phyloP scores from a whole-genome alignment of 1,140 invertebrate genomes.

The Coptotermes formosanus region DNA sequence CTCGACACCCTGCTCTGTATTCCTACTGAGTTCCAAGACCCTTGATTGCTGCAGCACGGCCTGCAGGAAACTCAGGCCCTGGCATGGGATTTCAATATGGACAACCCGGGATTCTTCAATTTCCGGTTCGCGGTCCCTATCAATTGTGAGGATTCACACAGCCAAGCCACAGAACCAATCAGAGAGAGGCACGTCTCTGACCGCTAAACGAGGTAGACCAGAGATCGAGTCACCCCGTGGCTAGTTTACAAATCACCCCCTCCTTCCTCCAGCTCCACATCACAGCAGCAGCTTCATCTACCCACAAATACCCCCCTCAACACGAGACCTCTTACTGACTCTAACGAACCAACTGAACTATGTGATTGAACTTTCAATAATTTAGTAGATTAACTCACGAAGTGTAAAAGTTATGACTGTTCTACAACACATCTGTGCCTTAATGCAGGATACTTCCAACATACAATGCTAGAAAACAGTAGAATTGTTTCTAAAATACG shows the following conservation, averaged over 20 bases:
- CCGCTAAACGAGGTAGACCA: conserved; percentile 23
- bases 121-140: conserved; percentile 5
- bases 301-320: not conserved
- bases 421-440: too few relatives aligned
- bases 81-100: conserved; percentile 22
- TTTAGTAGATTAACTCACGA: not conserved
- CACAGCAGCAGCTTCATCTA: not conserved
- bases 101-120: conserved; percentile 22
- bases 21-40: not conserved
- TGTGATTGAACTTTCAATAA: not conserved
- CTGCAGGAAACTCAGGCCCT: not conserved
- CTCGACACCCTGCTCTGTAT: conserved; percentile 3
- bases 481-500: too few relatives aligned
- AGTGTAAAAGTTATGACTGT: too few relatives aligned
- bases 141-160: not conserved
- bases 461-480: too few relatives aligned
- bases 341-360: conserved; percentile 17
- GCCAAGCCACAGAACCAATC: conserved; percentile 11
- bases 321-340: not conserved
- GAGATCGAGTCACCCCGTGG: conserved; percentile 16
- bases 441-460: too few relatives aligned
- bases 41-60: not conserved
- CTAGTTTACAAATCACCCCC: conserved; percentile 21
- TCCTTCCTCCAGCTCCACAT: not conserved
- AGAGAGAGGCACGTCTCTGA: conserved; percentile 11